Evolutionary conservation across 2,888 invertebrate genomes (phyloP).

Genomic region (Calameuta filiformis): DNA sequence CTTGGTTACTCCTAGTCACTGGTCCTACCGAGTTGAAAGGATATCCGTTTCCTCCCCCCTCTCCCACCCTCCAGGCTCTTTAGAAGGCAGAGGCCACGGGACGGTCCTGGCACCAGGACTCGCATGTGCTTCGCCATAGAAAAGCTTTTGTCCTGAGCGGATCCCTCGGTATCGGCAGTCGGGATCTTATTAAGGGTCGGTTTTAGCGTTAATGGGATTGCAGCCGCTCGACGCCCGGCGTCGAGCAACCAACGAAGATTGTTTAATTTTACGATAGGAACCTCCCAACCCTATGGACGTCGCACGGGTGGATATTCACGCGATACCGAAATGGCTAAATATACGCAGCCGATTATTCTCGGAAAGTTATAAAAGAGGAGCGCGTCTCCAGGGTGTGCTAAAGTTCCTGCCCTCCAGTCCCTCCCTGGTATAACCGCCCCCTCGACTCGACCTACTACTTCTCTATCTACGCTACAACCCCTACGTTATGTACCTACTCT

Average conservation of each 20-base stretch:
- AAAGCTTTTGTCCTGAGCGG: conserved; percentile 4
- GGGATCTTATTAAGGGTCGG: conserved; percentile 11
- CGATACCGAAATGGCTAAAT: conserved; percentile 8
- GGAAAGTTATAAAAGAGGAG: conserved; percentile 12
- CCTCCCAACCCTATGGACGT: neutral
- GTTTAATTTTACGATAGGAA: conserved; percentile 31
- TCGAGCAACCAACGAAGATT: conserved; percentile 19
- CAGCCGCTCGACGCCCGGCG: conserved; percentile 15
- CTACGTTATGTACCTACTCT: neutral
- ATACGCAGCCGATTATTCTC: conserved; percentile 4
- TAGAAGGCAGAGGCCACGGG: no score
- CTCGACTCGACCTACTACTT: no score
- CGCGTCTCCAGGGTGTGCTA: conserved; percentile 10
- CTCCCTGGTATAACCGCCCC: neutral
- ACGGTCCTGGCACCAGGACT: no score
- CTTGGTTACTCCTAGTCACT: no score
- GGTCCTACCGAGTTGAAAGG: no score
- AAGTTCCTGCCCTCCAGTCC: neutral
- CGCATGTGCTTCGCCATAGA: neutral
- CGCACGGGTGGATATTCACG: conserved; percentile 2
- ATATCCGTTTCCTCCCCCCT: no score
- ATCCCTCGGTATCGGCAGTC: conserved; percentile 1
- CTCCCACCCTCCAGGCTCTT: no score
- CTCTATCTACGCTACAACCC: no score
- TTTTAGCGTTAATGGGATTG: conserved; percentile 25